A percentile compares a stretch with the other conserved stretches of the same genome.
Evolutionary conservation across 1,140 invertebrate genomes (phyloP).

Genomic region (Lepidurus arcticus): DNA sequence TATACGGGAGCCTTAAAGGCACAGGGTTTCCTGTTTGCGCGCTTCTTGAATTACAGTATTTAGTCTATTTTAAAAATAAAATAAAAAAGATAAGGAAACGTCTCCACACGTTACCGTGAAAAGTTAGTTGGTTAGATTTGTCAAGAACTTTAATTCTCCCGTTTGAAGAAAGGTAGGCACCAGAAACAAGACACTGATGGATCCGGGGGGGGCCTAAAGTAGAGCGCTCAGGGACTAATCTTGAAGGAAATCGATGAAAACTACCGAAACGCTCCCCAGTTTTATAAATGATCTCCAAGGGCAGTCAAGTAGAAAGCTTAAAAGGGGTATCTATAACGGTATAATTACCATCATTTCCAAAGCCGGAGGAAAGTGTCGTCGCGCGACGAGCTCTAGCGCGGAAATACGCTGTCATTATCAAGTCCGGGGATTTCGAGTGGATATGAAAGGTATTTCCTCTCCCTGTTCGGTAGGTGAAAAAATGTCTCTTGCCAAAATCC

Average conservation of each 20-base stretch:
- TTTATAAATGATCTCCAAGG: not conserved
- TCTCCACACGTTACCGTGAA: too few species aligned
- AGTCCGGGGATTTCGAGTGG: not conserved
- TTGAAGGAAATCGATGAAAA: conserved; percentile 9
- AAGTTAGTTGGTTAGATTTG: too few species aligned
- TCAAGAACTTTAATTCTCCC: not conserved
- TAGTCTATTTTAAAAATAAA: too few species aligned
- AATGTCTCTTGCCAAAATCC: too few species aligned
- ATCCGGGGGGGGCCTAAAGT: not conserved
- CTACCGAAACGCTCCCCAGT: not conserved
- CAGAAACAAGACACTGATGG: conserved; percentile 14
- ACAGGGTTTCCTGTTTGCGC: too few species aligned
- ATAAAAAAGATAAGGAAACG: too few species aligned
- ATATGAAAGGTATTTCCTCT: not conserved
- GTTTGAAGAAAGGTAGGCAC: not conserved
- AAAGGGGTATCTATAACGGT: conserved; percentile 18
- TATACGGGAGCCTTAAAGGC: too few species aligned
- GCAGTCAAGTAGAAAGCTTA: not conserved
- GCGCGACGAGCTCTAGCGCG: conserved; percentile 19
- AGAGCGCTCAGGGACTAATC: not conserved
- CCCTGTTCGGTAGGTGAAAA: too few species aligned
- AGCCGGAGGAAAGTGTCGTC: not conserved
- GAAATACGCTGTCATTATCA: not conserved
- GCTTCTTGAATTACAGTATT: too few species aligned
- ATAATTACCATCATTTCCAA: conserved; percentile 17